Percentiles rank a stretch among this genome's conserved stretches.
These are phyloP conservation scores for Drosophila lini DNA, from an alignment of 1,140 invertebrate species.

Conservation along the genomic window DNA sequence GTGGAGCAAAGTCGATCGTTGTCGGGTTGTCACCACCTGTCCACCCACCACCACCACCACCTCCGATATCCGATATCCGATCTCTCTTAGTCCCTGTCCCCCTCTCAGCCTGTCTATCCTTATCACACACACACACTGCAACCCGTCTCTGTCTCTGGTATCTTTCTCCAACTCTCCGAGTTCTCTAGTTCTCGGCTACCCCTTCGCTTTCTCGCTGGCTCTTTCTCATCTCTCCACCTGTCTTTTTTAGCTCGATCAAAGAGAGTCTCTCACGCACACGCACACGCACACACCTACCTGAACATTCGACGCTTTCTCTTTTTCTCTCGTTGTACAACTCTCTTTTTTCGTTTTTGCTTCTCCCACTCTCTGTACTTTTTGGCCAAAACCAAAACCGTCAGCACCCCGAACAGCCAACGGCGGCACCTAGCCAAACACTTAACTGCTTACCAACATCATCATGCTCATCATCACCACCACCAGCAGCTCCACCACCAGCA, in stretches of 20 bases:
- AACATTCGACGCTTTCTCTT: slow-evolving; percentile 75
- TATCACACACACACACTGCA: slow-evolving; percentile 9
- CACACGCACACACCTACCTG: slow-evolving; percentile 32
- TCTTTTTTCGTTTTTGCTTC: slow-evolving; percentile 75
- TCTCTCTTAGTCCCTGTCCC: slow-evolving; percentile 1
- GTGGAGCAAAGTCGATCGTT: slow-evolving; percentile 41
- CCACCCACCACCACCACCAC: slow-evolving; percentile 2
- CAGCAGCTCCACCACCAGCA: slow-evolving; percentile 50
- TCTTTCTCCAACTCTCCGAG: not conserved
- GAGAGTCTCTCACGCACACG: slow-evolving; percentile 42
- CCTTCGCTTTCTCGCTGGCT: slow-evolving; percentile 9
- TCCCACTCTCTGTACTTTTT: slow-evolving; percentile 64
- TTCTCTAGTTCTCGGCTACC: slow-evolving; percentile 11
- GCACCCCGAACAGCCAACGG: slow-evolving; percentile 84
- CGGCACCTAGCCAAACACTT: slow-evolving; percentile 83
- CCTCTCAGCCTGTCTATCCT: not conserved
- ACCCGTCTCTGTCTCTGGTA: slow-evolving; percentile 5
- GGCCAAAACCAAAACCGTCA: slow-evolving; percentile 65
- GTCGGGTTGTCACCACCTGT: slow-evolving; percentile 42
- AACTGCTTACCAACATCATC: slow-evolving; percentile 72
- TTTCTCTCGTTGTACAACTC: slow-evolving; percentile 82
- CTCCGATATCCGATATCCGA: no score
- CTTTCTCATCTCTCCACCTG: slow-evolving; percentile 12
- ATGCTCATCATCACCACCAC: slow-evolving; percentile 59
- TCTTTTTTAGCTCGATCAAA: slow-evolving; percentile 22